phyloP scores from a whole-genome alignment of 2,113 vertebrate genomes.

The Eulemur rufifrons region DNA sequence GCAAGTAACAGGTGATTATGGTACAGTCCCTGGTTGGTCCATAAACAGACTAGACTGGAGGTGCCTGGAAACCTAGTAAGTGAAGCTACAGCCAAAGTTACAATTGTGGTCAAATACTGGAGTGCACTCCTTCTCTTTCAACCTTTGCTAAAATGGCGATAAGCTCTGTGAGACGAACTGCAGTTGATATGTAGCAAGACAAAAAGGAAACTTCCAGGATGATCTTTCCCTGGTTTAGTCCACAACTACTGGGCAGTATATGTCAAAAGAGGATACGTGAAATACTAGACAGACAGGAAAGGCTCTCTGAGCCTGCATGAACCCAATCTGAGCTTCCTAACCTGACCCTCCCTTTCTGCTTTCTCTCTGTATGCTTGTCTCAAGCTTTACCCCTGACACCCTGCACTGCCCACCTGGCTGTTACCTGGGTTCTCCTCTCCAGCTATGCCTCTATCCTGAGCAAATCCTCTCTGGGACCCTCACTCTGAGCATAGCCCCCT shows the following conservation, averaged over 20 bases:
- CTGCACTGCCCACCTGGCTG: neutral
- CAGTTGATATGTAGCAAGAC: neutral
- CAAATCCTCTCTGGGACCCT: neutral
- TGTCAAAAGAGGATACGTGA: neutral
- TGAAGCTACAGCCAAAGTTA: neutral
- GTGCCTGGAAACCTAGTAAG: neutral
- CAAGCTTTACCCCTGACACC: neutral
- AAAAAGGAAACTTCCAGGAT: neutral
- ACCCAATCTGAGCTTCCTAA: neutral
- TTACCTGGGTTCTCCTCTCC: neutral
- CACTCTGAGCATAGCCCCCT: neutral
- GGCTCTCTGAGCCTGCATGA: neutral
- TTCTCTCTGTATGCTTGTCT: neutral
- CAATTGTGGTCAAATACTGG: neutral
- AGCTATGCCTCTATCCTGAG: neutral
- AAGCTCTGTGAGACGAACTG: neutral
- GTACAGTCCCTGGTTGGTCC: neutral
- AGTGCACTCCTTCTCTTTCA: neutral
- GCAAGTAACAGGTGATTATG: neutral
- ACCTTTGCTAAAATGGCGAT: neutral
- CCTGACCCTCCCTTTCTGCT: neutral
- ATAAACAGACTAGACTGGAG: neutral
- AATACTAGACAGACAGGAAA: neutral
- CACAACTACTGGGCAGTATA: neutral
- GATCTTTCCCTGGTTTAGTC: neutral